Base-by-base conservation (phyloP, 1,140 invertebrate genomes). In the Dendrolimus punctatus region DNA sequence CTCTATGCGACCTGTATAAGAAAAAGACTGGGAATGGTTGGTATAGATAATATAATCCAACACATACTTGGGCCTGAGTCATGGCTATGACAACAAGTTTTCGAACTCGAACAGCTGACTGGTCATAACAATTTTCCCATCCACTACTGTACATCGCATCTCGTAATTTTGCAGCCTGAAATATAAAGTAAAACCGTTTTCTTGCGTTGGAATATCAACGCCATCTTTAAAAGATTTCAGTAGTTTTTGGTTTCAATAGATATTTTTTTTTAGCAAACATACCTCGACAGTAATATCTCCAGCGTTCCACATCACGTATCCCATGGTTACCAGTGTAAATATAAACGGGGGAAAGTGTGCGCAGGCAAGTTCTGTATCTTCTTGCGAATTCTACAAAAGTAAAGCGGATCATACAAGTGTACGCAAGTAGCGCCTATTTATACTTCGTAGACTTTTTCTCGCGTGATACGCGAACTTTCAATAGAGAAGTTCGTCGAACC, bases 231-330 rank as follows among this genome's bases (percentile, higher is more conserved):
- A n/a, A n/a, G n/a, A n/a, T n/a, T n/a, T n/a, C n/a, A n/a, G n/a
- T n/a, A n/a, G n/a, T n/a, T n/a, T n/a, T n/a, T n/a, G n/a, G n/a
- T n/a, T n/a, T n/a, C n/a, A n/a, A n/a, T n/a, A n/a, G n/a, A n/a
- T n/a, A n/a, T n/a, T n/a, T n/a, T n/a, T n/a, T n/a, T n/a, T n/a
- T n/a, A n/a, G n/a, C n/a, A n/a, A n/a, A n/a, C n/a, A n/a, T 43
- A 60, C 70, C 58, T 73, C 63, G 5, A 71, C 55, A 39, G 68
- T 66, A 40, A 73, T 49, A 49, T 73, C 71, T 40, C 71, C 71
- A 46, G 65, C 65, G 36, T 62, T 71, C 56, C 68, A 71, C 63
- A 71, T 64, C 51, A 68, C 61, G 53, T 62, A 58, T 0, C 59
- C 68, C 6, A 65, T 66, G 43, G 48, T 57, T 36, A 66, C 2